Evolutionary conservation across 2,888 invertebrate genomes (phyloP), one percentile per base, ranked within the genome.

Genomic region (Disparrhopalites patrizii): DNA sequence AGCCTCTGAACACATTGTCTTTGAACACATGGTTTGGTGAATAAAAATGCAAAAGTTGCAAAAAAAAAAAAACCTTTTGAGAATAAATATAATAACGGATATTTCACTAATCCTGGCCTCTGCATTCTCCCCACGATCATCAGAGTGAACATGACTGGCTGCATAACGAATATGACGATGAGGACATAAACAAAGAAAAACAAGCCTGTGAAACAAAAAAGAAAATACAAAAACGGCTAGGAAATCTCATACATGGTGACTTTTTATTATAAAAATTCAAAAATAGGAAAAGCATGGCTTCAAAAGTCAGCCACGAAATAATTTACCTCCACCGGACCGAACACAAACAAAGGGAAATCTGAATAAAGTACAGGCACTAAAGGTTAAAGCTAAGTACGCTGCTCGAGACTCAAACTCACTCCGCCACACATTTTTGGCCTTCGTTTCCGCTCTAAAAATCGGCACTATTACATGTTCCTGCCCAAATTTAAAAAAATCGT

Each of bases 101-200:
- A 71, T 4, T 67, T 67, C 8, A 31, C 43, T 2, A 66, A 54
- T 10, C 68, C 67, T 28, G 67, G 20, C 3, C 54, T 47, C 13
- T 67, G 62, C 38, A 64, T 66, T 47, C 68, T 66, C 1, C 70
- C 69, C 0, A 71, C 23, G 3, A 68, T 52, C 65, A 68, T 65
- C 55, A 66, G 64, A 31, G 68, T 66, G 43, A 64, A 69, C n/a
- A 69, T 58, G 2, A 71, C 40, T 0, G 70, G 70, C 31, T 68
- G 70, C 20, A 69, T 65, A 5, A 71, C 36, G 2, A 57, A 28
- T 2, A 65, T 51, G 2, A 69, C 31, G 30, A 71, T 47, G 27
- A 69, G n/a, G 10, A 50, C 65, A 33, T 69, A 71, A 3, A 67
- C 62, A 2, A 68, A 31, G 25, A 71, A 62, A 38, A 71, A 71